Evolutionary conservation across 2,113 vertebrate species (phyloP).

Genomic region (Pyrgilauda ruficollis): DNA sequence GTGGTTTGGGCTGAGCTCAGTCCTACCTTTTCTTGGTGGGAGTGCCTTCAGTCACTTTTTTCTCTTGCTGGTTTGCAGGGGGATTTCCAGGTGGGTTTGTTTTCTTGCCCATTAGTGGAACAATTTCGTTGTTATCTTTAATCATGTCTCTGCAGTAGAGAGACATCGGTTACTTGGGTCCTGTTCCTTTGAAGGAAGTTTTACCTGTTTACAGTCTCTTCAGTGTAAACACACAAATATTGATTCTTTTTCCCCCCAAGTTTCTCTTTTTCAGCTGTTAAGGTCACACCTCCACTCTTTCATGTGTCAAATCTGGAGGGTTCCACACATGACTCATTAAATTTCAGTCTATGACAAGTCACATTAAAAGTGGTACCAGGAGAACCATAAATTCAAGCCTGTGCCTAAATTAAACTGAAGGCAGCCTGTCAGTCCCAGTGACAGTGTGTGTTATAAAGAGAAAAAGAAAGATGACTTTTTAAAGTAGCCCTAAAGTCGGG

Average conservation of each 20-base stretch:
- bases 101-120: constrained; percentile 69
- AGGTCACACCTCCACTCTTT: not conserved
- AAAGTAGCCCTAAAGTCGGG: not conserved
- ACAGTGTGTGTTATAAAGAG: not conserved
- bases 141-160: constrained; percentile 51
- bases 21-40: constrained; percentile 68
- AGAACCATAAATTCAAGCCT: not conserved
- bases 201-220: not conserved
- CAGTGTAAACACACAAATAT: not conserved
- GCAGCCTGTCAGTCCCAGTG: not conserved
- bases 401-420: not conserved
- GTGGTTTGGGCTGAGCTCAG: not conserved
- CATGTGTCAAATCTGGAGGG: not conserved
- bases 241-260: not conserved
- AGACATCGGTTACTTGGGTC: not conserved
- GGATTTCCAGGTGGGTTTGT: constrained; percentile 28
- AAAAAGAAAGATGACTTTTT: not conserved
- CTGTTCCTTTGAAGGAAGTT: not conserved
- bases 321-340: not conserved
- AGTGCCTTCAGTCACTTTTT: constrained; percentile 48
- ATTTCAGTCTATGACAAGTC: not conserved
- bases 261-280: not conserved
- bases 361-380: not conserved
- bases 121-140: constrained; percentile 58
- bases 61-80: constrained; percentile 54